Base-by-base conservation (phyloP, 2,888 invertebrate genomes). In the Euphydryas editha region DNA sequence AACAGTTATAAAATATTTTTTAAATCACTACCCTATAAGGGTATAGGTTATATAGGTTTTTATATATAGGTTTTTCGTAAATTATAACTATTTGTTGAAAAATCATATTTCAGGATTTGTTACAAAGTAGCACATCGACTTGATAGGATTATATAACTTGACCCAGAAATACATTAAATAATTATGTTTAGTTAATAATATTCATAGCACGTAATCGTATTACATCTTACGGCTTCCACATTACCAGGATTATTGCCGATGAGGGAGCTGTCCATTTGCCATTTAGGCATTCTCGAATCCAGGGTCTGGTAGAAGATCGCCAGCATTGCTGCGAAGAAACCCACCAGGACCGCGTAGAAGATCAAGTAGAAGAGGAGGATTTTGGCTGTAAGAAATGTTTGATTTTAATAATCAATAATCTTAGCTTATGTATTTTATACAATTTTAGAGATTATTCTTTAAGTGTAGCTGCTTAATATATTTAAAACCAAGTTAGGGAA, bases 331-430 rank as follows among this genome's bases (percentile, higher is more conserved):
- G 97, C 96, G 93, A 99, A 99, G 95, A 99, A 99, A 63, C 97
- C 98, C 81, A 96, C 95, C 87, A 99, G 95, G 79, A 95, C 95
- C 74, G 96, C 95, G 93, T 99, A 99, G 95, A 99, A 99, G 88
- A 99, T 95, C 78, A 98, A 90, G 94, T 99, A 99, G 94, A 99
- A 99, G 75, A 99, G 92, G 77, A 97, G 94, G 90, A 99, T 99
- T 94, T 99, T 98, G 76, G 96, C 98, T 98, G 95, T 73, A 95
- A 94, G 80, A 80, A 67, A 44, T 13, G 44, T 13, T 51, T 39
- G 1, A 8, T 6, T 10, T 39, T 15, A 39, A 11, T 39, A 15
- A 39, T 36, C n/a, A 5, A 44, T 44, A 15, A 11, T n/a, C n/a
- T n/a, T 39, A 39, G 11, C 7, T 39, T 39, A 11, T 30, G 30